phyloP scores from a whole-genome alignment of 1,140 invertebrate genomes.

The Cotesia typhae region DNA sequence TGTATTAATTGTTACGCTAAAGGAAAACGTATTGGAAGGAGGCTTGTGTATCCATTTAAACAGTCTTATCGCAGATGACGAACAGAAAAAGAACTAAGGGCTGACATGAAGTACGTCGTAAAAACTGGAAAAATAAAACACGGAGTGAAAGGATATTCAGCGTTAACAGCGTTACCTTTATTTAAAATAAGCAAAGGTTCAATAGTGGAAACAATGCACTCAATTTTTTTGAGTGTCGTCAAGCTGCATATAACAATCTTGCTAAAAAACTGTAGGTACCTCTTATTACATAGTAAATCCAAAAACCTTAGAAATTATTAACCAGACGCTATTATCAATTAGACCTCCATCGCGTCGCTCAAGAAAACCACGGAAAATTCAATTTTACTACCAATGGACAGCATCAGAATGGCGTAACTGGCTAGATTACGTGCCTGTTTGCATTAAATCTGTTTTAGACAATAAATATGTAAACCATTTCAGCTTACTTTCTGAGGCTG shows the following conservation, averaged over 20 bases:
- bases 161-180: neutral
- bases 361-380: slow-evolving; percentile 3
- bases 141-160: slow-evolving; percentile 15
- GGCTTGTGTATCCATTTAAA: too few relatives aligned
- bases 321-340: slow-evolving; percentile 9
- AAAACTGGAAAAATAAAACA: too few relatives aligned
- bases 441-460: too few relatives aligned
- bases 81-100: too few relatives aligned
- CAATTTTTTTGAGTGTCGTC: slow-evolving; percentile 3
- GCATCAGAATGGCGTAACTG: too few relatives aligned
- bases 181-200: slow-evolving; percentile 12
- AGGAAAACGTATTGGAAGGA: too few relatives aligned
- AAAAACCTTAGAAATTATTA: neutral
- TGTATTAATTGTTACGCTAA: too few relatives aligned
- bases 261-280: neutral
- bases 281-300: slow-evolving; percentile 13
- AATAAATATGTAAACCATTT: too few relatives aligned
- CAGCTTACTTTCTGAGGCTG: too few relatives aligned
- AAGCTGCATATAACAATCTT: slow-evolving; percentile 20
- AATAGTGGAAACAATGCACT: slow-evolving; percentile 12
- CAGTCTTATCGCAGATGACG: too few relatives aligned
- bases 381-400: slow-evolving; percentile 7
- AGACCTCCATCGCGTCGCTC: slow-evolving; percentile 21
- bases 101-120: too few relatives aligned
- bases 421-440: too few relatives aligned